Conservation (phyloP, 2,113 vertebrate genomes). For the Chlamydotis undulata region DNA sequence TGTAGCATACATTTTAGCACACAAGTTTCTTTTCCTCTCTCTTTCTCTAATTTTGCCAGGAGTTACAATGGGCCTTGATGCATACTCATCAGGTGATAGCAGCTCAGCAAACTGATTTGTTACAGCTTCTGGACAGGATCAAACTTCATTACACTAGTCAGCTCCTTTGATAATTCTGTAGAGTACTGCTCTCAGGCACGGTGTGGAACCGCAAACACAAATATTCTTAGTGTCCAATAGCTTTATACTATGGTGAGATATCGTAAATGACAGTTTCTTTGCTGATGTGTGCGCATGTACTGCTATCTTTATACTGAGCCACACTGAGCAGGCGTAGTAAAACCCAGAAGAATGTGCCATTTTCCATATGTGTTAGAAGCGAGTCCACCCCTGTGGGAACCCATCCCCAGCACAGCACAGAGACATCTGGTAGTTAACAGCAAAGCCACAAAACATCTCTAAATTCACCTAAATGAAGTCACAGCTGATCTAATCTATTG, state of each 20-base stretch:
- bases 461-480: slow-evolving; percentile 16
- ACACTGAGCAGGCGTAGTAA: neutral
- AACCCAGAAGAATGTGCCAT: neutral
- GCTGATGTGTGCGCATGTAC: neutral
- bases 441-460: slow-evolving; percentile 19
- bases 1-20: neutral
- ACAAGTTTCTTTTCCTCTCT: neutral
- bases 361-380: neutral
- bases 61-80: neutral
- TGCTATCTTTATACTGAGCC: neutral
- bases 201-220: neutral
- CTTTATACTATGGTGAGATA: neutral
- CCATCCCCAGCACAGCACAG: neutral
- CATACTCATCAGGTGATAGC: neutral
- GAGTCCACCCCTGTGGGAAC: neutral
- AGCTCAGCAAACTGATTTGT: neutral
- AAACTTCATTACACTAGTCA: neutral
- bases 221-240: neutral
- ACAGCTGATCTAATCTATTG: neutral
- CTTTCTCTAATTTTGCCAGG: neutral
- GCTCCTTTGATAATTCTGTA: neutral
- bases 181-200: neutral
- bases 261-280: neutral
- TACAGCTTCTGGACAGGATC: neutral
- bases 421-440: neutral